phyloP scores from a whole-genome alignment of 2,797 vertebrate species.

The Anas acuta region DNA sequence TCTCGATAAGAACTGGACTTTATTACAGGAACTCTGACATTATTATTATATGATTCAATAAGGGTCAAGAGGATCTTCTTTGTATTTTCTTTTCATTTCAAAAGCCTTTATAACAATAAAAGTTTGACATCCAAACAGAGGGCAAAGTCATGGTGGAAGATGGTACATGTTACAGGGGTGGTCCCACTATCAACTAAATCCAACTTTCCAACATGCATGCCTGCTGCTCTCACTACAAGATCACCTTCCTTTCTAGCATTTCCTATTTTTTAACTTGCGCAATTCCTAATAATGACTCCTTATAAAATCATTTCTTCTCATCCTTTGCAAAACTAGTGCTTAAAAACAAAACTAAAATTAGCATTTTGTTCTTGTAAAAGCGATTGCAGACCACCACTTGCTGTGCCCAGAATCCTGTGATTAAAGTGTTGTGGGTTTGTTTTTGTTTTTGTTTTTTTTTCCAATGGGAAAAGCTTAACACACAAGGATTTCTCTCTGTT shows the following conservation, averaged over 20 bases:
- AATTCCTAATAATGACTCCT: neutral
- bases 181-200: neutral
- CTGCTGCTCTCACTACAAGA: neutral
- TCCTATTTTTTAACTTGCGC: neutral
- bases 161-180: neutral
- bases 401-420: neutral
- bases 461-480: neutral
- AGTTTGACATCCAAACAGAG: neutral
- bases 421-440: neutral
- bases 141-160: neutral
- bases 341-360: slow-evolving; percentile 27
- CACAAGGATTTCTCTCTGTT: slow-evolving; percentile 60
- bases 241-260: neutral
- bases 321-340: neutral
- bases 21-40: slow-evolving; percentile 1
- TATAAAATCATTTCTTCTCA: neutral
- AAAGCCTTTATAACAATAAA: slow-evolving; percentile 24
- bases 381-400: neutral
- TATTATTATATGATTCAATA: neutral
- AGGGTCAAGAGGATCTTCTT: slow-evolving; percentile 21
- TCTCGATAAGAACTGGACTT: neutral
- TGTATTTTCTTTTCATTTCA: slow-evolving; percentile 10
- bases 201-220: neutral
- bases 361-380: neutral
- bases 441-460: neutral